Base-by-base conservation (phyloP, 1,140 invertebrate genomes). In the Tetramorium parvispinum region DNA sequence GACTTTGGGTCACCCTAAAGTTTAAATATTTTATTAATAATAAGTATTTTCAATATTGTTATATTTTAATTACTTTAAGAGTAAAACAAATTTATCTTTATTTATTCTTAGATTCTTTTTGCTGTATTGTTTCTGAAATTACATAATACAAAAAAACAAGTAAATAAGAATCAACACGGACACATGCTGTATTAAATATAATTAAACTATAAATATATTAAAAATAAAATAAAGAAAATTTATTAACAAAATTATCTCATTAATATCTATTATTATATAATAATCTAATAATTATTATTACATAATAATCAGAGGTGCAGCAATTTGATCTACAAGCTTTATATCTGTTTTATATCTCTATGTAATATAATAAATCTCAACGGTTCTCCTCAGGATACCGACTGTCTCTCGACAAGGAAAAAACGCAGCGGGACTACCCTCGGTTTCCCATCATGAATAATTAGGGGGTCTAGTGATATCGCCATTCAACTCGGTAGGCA, bases 361-460 rank as follows among this genome's bases (percentile, higher is more conserved):
- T 21, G 49, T 70, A 40, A 55, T 43, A 32, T 70, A 43, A 81
- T 57, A 70, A 81, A 81, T 81, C 65, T 70, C 49, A 27, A 0
- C 32, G 32, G 21, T 81, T 21, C 40, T 55, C 13, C 6, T 5
- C 16, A 24, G 6, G 11, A 18, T n/a, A n/a, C 37, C 57, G 46
- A 59, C 13, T 40, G 61, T 4, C 37, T 59, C 66, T 57, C 68
- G 16, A 3, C 18, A 32, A 32, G 8, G 7, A 16, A 71, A 75
- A 75, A 59, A 51, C 46, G 4, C 46, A 49, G n/a, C 11, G 32
- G 21, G 32, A 85, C 21, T 43, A 43, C 57, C 21, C 18, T 27
- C 27, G 11, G 53, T 46, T 24, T 78, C 46, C 18, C 27, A n/a
- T 85, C 73, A 21, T 77, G 46, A 78, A 85, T 85, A 77, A 65